Conservation (phyloP, 2,797 vertebrate species). For the Megaceryle alcyon region DNA sequence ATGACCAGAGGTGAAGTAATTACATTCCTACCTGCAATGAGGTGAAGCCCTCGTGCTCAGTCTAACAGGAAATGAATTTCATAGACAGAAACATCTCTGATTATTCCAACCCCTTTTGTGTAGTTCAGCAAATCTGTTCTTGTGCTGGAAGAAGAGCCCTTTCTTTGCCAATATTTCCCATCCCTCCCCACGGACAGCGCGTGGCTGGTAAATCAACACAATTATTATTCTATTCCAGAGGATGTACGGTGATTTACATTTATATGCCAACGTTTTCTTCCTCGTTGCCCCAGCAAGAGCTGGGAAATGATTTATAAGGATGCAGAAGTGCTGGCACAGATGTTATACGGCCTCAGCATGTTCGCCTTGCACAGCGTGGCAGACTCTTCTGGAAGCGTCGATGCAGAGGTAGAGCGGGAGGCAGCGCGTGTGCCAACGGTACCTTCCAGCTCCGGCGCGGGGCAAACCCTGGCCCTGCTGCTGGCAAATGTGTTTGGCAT, state of each 20-base stretch:
- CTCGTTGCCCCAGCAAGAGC: constrained; percentile 74
- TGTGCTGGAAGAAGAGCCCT: constrained; percentile 7
- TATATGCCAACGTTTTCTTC: constrained; percentile 70
- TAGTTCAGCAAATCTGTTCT: constrained; percentile 29
- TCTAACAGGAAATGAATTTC: not conserved
- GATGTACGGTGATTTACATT: constrained; percentile 72
- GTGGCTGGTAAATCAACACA: constrained; percentile 71
- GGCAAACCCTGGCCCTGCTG: not conserved
- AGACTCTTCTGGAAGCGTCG: not conserved
- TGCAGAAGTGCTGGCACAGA: constrained; percentile 68
- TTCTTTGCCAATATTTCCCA: constrained; percentile 21
- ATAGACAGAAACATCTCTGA: constrained; percentile 6
- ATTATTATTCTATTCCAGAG: constrained; percentile 76
- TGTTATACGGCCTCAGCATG: constrained; percentile 57
- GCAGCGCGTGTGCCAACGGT: not conserved
- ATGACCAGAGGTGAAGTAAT: constrained; percentile 20
- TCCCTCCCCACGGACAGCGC: constrained; percentile 12
- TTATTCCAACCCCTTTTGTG: constrained; percentile 33
- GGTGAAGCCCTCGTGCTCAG: not conserved
- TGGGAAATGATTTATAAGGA: constrained; percentile 75
- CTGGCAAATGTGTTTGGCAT: constrained; percentile 32
- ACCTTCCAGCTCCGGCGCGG: not conserved
- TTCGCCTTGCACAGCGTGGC: constrained; percentile 44
- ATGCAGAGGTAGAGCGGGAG: constrained; percentile 15
- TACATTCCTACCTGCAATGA: not conserved